phyloP scores from a whole-genome alignment of 2,113 vertebrate species.

The Laticauda laticaudata region DNA sequence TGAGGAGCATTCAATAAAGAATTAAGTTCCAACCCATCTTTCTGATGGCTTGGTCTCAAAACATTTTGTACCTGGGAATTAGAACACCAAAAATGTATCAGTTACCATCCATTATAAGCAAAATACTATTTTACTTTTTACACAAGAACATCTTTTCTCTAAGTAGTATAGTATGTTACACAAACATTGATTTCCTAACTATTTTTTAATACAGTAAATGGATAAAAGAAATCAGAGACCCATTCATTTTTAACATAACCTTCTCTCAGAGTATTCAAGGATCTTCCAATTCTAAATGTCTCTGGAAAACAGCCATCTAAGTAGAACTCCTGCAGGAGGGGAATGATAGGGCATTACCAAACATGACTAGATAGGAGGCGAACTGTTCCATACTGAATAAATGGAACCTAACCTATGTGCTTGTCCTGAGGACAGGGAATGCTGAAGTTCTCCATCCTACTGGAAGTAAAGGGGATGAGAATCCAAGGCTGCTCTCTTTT shows the following conservation, averaged over 20 bases:
- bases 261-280: neutral
- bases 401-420: neutral
- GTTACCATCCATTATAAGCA: neutral
- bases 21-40: slow-evolving; percentile 86
- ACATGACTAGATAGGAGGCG: neutral
- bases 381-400: neutral
- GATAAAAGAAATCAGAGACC: neutral
- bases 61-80: slow-evolving; percentile 83
- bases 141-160: neutral
- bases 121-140: neutral
- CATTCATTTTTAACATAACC: neutral
- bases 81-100: slow-evolving; percentile 9
- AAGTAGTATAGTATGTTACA: neutral
- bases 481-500: neutral
- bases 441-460: neutral
- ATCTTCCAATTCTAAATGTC: neutral
- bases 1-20: slow-evolving; percentile 86
- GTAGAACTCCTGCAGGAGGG: neutral
- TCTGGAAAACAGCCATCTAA: neutral
- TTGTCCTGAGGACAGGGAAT: neutral
- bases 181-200: neutral
- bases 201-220: neutral
- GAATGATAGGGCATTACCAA: neutral
- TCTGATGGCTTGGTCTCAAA: slow-evolving; percentile 84
- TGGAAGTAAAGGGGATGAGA: neutral